phyloP scores from a whole-genome alignment of 2,113 vertebrate species.

The Cynocephalus volans region DNA sequence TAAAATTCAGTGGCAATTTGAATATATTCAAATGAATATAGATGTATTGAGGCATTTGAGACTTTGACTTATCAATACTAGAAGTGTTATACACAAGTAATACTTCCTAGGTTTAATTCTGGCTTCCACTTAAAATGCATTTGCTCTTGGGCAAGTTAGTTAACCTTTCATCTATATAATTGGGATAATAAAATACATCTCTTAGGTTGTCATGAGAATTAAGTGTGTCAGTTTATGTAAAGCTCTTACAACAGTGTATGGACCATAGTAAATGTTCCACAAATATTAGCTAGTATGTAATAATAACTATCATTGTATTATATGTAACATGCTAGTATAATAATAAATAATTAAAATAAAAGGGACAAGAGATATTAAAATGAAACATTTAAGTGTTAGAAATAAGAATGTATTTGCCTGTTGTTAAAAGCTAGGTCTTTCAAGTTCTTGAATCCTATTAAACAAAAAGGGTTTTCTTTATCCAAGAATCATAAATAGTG shows the following conservation, averaged over 20 bases:
- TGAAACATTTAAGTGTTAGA: constrained; percentile 59
- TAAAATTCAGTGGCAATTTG: constrained; percentile 39
- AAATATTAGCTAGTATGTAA: constrained; percentile 53
- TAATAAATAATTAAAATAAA: constrained; percentile 66
- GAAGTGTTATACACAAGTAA: background rate
- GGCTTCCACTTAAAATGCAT: constrained; percentile 44
- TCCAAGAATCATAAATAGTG: background rate
- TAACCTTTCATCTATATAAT: constrained; percentile 73
- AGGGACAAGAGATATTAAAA: background rate
- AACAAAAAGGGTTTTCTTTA: constrained; percentile 12
- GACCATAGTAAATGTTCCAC: constrained; percentile 1
- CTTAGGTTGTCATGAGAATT: constrained; percentile 68
- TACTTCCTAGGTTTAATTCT: constrained; percentile 37
- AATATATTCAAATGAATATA: constrained; percentile 60
- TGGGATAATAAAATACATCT: constrained; percentile 67
- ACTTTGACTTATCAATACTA: constrained; percentile 43
- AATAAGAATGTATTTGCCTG: constrained; percentile 1
- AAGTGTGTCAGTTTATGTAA: constrained; percentile 49
- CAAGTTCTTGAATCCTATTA: constrained; percentile 61
- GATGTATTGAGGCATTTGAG: constrained; percentile 14
- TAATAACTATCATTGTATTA: background rate
- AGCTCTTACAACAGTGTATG: constrained; percentile 37
- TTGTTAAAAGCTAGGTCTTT: constrained; percentile 36
- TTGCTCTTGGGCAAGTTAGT: constrained; percentile 65
- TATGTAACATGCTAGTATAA: constrained; percentile 20